Evolutionary conservation across 2,888 invertebrate genomes (phyloP).

Genomic region (Xestia rhomboidea): DNA sequence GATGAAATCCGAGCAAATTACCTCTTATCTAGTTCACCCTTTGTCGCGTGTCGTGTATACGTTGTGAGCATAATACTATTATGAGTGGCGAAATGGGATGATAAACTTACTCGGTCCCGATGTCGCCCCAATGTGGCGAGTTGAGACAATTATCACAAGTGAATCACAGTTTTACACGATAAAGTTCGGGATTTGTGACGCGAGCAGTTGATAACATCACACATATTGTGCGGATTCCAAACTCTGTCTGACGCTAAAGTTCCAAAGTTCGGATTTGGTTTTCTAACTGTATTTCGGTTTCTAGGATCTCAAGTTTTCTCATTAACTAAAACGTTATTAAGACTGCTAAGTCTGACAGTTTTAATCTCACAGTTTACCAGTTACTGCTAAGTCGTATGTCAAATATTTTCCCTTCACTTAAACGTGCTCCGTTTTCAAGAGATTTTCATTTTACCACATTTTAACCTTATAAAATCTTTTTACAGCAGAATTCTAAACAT

Average conservation of each 20-base stretch:
- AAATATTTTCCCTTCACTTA: constrained; percentile 10
- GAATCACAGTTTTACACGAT: constrained; percentile 44
- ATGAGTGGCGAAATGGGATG: constrained; percentile 65
- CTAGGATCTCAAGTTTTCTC: constrained; percentile 29
- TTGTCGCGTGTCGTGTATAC: constrained; percentile 73
- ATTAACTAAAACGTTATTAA: constrained; percentile 18
- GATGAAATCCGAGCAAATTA: constrained; percentile 75
- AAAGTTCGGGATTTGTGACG: constrained; percentile 43
- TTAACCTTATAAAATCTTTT: constrained; percentile 35
- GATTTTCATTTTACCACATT: constrained; percentile 10
- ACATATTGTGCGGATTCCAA: constrained; percentile 56
- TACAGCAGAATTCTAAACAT: constrained; percentile 41
- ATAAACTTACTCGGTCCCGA: constrained; percentile 62
- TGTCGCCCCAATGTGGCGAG: constrained; percentile 37
- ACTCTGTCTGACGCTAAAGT: constrained; percentile 22
- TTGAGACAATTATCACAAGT: constrained; percentile 57
- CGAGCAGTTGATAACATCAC: constrained; percentile 50
- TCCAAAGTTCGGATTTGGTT: constrained; percentile 36
- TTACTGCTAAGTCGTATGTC: neutral
- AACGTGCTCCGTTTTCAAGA: neutral
- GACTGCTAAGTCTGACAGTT: constrained; percentile 4
- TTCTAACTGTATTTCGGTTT: constrained; percentile 21
- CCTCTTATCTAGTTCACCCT: constrained; percentile 75
- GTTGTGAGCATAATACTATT: constrained; percentile 72
- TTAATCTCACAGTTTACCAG: constrained; percentile 5